Percentiles rank a stretch among this genome's conserved stretches.
phyloP scores from a whole-genome alignment of 2,797 vertebrate species.

The Falco novaeseelandiae region DNA sequence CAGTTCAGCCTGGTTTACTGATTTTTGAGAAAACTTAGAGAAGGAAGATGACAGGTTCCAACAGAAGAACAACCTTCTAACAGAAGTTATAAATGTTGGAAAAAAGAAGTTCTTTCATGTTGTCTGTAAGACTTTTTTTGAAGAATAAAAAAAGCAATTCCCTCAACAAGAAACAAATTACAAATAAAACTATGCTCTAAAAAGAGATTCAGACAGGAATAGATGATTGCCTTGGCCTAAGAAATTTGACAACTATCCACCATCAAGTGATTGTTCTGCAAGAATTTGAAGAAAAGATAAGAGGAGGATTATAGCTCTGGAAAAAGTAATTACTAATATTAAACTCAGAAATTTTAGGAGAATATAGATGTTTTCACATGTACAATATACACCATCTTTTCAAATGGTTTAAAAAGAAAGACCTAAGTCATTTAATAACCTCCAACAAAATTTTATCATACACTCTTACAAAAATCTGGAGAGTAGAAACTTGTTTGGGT shows the following conservation, averaged over 20 bases:
- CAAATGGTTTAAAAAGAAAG: background rate
- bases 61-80: background rate
- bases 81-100: background rate
- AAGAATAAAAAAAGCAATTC: background rate
- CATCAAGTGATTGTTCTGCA: background rate
- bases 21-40: background rate
- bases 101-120: background rate
- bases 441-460: background rate
- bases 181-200: background rate
- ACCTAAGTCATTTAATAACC: background rate
- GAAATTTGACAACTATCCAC: background rate
- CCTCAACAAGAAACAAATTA: background rate
- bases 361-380: background rate
- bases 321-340: background rate
- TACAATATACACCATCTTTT: background rate
- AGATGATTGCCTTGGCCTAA: background rate
- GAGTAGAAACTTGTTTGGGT: background rate
- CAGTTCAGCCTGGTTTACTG: background rate
- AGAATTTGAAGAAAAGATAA: background rate
- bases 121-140: background rate
- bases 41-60: background rate
- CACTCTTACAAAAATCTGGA: background rate
- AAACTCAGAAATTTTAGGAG: background rate
- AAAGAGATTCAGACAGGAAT: background rate
- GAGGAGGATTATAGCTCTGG: background rate